These are phyloP conservation scores for Xiphorhynchus erythropygius DNA, from an alignment of 2,797 vertebrate genomes.

Conservation along the genomic window DNA sequence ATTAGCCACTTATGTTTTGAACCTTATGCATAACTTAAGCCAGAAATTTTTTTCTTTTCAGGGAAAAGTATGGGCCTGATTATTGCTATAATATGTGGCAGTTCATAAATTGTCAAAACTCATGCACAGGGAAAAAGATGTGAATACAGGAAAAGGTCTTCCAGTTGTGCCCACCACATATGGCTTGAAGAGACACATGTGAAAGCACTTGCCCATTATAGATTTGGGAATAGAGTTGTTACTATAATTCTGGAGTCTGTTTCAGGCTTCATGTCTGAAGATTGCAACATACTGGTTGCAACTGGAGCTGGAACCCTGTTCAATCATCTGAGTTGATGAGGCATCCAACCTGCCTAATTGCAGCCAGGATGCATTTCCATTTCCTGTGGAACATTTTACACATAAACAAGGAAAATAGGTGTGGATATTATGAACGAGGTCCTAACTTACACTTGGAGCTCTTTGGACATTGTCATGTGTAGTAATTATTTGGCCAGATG, in stretches of 20 bases:
- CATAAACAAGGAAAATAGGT: not conserved
- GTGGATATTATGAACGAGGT: rapidly evolving
- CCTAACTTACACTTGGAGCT: not conserved
- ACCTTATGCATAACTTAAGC: not conserved
- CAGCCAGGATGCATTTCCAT: not conserved
- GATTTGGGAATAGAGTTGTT: not conserved
- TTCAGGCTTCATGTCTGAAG: not conserved
- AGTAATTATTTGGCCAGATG: not conserved
- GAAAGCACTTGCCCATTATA: not conserved
- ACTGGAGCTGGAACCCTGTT: rapidly evolving
- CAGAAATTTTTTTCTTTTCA: not conserved
- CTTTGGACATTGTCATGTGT: not conserved
- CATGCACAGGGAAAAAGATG: rapidly evolving
- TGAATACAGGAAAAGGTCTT: not conserved
- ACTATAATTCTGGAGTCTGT: not conserved
- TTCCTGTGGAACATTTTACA: not conserved
- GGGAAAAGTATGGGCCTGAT: not conserved
- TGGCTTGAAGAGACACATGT: not conserved
- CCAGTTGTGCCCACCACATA: not conserved
- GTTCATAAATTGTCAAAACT: not conserved
- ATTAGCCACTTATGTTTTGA: not conserved
- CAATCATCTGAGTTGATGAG: not conserved
- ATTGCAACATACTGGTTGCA: not conserved
- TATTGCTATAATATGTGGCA: not conserved
- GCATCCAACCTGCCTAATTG: not conserved